Evolutionary conservation across 2,797 vertebrate genomes (phyloP), one percentile per base, ranked within the genome.

Genomic region (Malurus splendens): DNA sequence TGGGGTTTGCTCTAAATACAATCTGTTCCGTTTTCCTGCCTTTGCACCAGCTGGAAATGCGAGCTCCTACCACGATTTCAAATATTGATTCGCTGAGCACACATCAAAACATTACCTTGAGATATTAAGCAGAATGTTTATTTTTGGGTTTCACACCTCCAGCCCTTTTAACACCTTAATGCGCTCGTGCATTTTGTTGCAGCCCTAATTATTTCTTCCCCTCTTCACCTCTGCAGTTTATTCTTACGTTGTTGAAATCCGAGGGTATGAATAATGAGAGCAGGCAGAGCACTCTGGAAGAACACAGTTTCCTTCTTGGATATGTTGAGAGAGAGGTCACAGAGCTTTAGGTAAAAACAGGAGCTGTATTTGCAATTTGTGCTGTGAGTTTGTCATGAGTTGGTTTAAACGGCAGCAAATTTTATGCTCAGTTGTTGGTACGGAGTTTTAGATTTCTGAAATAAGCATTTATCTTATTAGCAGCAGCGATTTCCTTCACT

Each of bases 141-240:
- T 86, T 95, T 95, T 90, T 30, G 82, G 76, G 36, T 70, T 95
- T 95, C 93, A 90, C 90, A 92, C 92, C 90, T 95, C 89, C 90
- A 93, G 16, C 59, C 82, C 87, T 90, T 95, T 94, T 93, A 93
- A 89, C 89, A 81, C 93, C 85, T 90, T 94, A 62, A 90, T 41
- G 67, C 32, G 42, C 76, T 70, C 79, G 41, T 92, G 90, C 67
- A 28, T 92, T 91, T 93, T 81, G 84, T 93, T 87, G 80, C 67
- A 1, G 60, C 92, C 77, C 80, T 92, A 86, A 95, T 94, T 94
- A 90, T 89, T 94, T 77, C 36, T 78, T 14, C 86, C 68, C 90
- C 70, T 91, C 90, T 68, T 90, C 82, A 87, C 82, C 85, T 95
- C 90, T 87, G 85, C 87, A 52, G 85, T 92, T 95, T 65, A 28